These are phyloP conservation scores for Adelges cooleyi DNA, from an alignment of 1,140 invertebrate genomes.

Conservation along the genomic window DNA sequence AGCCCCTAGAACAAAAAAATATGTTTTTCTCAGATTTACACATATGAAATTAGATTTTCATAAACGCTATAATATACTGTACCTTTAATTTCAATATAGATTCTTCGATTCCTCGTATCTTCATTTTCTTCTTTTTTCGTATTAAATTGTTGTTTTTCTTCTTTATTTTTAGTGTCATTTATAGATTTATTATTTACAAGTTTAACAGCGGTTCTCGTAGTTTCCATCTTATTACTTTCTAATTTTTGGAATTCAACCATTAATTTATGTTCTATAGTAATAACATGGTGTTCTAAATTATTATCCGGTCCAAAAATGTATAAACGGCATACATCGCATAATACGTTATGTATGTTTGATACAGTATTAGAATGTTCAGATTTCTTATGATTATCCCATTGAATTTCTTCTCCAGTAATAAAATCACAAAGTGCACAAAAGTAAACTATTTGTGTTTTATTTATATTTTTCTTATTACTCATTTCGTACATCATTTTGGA, in stretches of 20 bases:
- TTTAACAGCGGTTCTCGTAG: too few relatives aligned
- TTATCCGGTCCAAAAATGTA: not conserved
- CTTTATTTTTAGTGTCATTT: not conserved
- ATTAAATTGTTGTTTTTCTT: not conserved
- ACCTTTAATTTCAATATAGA: conserved; percentile 10
- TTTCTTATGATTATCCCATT: conserved; percentile 2
- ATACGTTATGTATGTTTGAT: not conserved
- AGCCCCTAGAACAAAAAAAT: not conserved
- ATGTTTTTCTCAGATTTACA: too few relatives aligned
- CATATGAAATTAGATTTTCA: too few relatives aligned
- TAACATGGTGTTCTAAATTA: not conserved
- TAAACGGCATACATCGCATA: not conserved
- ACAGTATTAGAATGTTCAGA: not conserved
- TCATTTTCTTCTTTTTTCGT: not conserved
- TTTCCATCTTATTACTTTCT: too few relatives aligned
- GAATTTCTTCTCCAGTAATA: not conserved
- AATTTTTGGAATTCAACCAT: not conserved
- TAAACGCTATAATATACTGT: not conserved
- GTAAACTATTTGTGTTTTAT: not conserved
- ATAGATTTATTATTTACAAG: not conserved
- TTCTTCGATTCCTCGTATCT: not conserved
- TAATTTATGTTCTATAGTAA: conserved; percentile 4
- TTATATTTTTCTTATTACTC: not conserved
- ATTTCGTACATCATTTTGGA: not conserved
- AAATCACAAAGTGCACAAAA: conserved; percentile 7